phyloP scores from a whole-genome alignment of 2,888 invertebrate species.

The Cecidostiba fungosa region DNA sequence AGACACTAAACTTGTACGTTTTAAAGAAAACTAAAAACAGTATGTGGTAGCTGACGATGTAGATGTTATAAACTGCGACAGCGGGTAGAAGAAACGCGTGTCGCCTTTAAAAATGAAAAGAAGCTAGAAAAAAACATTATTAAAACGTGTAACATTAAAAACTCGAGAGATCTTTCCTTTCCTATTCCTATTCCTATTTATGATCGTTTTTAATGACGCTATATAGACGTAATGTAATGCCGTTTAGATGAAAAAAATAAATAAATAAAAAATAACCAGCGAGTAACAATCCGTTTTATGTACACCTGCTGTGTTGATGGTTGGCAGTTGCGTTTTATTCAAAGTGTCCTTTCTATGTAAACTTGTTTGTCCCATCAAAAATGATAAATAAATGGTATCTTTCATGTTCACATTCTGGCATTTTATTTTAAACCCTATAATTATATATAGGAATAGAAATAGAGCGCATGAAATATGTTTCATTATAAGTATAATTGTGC shows the following conservation, averaged over 20 bases:
- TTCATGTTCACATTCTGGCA: constrained; percentile 73
- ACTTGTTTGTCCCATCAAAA: constrained; percentile 76
- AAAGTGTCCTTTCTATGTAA: constrained; percentile 79
- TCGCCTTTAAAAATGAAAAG: constrained; percentile 32
- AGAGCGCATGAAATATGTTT: too few relatives aligned
- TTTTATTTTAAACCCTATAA: not conserved
- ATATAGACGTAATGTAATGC: constrained; percentile 65
- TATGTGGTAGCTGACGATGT: constrained; percentile 42
- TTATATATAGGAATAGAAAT: not conserved
- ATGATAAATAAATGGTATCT: constrained; percentile 77
- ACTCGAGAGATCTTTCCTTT: constrained; percentile 64
- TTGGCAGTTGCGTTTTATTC: constrained; percentile 77
- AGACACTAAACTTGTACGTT: constrained; percentile 38
- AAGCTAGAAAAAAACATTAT: constrained; percentile 10
- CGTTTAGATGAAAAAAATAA: constrained; percentile 58
- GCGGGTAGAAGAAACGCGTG: constrained; percentile 42
- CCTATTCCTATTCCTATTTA: constrained; percentile 61
- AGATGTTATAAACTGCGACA: constrained; percentile 50
- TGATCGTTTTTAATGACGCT: constrained; percentile 68
- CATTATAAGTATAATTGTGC: too few relatives aligned
- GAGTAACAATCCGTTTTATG: constrained; percentile 70
- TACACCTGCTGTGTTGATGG: constrained; percentile 72
- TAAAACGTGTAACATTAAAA: constrained; percentile 26
- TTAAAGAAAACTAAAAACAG: constrained; percentile 7
- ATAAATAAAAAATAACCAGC: constrained; percentile 52